Evolutionary conservation across 2,797 vertebrate genomes (phyloP).

Genomic region (Peromyscus attwateri): DNA sequence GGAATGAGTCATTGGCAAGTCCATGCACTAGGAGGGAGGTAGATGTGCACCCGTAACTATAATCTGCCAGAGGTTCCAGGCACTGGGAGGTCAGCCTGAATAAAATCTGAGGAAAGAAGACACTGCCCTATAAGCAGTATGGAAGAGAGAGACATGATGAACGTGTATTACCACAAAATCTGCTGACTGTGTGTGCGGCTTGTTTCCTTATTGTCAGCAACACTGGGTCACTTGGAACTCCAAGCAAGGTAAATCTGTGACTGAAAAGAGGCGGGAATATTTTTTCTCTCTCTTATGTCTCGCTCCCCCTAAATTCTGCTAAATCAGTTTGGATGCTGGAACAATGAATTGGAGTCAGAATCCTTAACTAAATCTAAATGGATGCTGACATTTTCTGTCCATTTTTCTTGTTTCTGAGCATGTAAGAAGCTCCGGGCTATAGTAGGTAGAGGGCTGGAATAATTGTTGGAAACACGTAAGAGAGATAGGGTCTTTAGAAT

Average conservation of each 20-base stretch:
- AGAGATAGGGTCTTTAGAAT: not conserved
- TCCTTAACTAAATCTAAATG: slow-evolving; percentile 37
- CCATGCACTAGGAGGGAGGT: not conserved
- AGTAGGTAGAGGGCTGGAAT: not conserved
- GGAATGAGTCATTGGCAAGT: slow-evolving; percentile 30
- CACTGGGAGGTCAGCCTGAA: not conserved
- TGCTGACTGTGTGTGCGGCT: slow-evolving; percentile 65
- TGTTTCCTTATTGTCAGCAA: slow-evolving; percentile 71
- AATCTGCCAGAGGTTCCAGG: not conserved
- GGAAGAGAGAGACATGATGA: not conserved
- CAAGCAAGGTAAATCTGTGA: slow-evolving; percentile 58
- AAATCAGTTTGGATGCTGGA: slow-evolving; percentile 50
- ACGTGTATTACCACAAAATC: slow-evolving; percentile 68
- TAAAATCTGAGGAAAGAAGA: not conserved
- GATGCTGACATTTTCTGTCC: not conserved
- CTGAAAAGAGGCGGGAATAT: slow-evolving; percentile 56
- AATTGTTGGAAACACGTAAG: not conserved
- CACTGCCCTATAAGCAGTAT: not conserved
- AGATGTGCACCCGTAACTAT: not conserved
- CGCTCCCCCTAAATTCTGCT: slow-evolving; percentile 54
- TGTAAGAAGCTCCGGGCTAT: not conserved
- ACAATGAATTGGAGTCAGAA: slow-evolving; percentile 63
- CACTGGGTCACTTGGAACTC: slow-evolving; percentile 65
- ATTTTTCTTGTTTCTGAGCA: slow-evolving; percentile 9
- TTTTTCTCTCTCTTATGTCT: slow-evolving; percentile 57